Conservation (phyloP, 2,888 invertebrate genomes). For the Drosophila ezoana region DNA sequence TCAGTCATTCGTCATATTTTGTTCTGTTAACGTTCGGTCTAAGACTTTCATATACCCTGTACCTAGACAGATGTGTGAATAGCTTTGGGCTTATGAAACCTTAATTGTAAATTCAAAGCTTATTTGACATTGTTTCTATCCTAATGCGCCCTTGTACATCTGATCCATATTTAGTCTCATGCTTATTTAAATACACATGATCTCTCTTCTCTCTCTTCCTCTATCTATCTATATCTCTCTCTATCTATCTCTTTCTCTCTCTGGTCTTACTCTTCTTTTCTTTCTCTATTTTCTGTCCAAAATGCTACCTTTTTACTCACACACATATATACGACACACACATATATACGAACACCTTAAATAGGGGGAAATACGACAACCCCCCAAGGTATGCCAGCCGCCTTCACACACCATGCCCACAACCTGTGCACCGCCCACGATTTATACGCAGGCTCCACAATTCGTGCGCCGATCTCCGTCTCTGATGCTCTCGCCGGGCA, state of each 20-base stretch:
- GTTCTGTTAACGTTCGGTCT: no score
- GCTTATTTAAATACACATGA: constrained; percentile 1
- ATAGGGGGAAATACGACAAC: constrained; percentile 43
- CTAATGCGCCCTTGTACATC: neutral
- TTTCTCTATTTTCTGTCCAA: constrained; percentile 16
- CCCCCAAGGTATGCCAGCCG: constrained; percentile 26
- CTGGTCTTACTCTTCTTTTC: constrained; percentile 18
- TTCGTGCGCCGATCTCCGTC: constrained; percentile 60
- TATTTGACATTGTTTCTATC: neutral
- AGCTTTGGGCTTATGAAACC: neutral
- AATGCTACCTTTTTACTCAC: constrained; percentile 10
- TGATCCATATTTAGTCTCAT: neutral
- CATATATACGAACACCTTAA: neutral
- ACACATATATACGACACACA: neutral
- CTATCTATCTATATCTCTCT: constrained; percentile 8
- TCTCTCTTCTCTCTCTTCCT: constrained; percentile 27
- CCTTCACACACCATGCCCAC: constrained; percentile 10
- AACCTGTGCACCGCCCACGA: constrained; percentile 55
- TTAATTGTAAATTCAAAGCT: no score
- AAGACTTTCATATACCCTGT: neutral
- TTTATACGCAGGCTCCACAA: constrained; percentile 67
- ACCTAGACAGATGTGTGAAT: neutral
- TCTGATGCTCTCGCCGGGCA: constrained; percentile 53
- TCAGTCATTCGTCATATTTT: neutral
- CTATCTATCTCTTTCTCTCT: constrained; percentile 6